Percentiles rank a stretch among this genome's conserved stretches.
These are phyloP conservation scores for Formicarius rufipectus DNA, from an alignment of 2,113 vertebrate species.

Conservation along the genomic window DNA sequence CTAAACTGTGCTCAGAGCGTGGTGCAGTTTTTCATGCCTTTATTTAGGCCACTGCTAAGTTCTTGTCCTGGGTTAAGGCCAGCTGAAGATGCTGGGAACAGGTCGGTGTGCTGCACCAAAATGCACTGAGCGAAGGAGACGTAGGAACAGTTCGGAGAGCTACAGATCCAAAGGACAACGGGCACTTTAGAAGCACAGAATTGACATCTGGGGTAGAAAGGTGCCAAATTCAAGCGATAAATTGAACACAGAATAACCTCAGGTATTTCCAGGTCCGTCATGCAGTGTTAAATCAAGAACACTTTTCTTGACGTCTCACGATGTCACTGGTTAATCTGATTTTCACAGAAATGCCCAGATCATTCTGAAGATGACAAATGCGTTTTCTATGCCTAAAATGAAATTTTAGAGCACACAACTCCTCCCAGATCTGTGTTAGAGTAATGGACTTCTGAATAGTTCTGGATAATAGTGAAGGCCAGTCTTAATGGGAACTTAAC, in stretches of 20 bases:
- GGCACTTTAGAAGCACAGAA: neutral
- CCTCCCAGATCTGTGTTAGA: neutral
- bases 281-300: neutral
- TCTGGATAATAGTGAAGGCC: neutral
- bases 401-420: neutral
- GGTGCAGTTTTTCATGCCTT: neutral
- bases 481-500: neutral
- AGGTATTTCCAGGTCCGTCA: neutral
- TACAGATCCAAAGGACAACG: neutral
- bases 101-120: fast-evolving
- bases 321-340: neutral
- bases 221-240: neutral
- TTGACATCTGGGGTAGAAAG: neutral
- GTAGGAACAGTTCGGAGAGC: fast-evolving
- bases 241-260: neutral
- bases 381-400: neutral
- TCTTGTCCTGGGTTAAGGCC: neutral
- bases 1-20: neutral
- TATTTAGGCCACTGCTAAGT: neutral
- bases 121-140: neutral
- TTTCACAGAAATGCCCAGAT: neutral
- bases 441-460: neutral
- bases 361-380: neutral
- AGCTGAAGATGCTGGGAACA: neutral
- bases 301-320: neutral